A percentile compares a stretch with the other conserved stretches of the same genome.
Conservation (phyloP, 2,113 vertebrate species). For the Chloebia gouldiae region DNA sequence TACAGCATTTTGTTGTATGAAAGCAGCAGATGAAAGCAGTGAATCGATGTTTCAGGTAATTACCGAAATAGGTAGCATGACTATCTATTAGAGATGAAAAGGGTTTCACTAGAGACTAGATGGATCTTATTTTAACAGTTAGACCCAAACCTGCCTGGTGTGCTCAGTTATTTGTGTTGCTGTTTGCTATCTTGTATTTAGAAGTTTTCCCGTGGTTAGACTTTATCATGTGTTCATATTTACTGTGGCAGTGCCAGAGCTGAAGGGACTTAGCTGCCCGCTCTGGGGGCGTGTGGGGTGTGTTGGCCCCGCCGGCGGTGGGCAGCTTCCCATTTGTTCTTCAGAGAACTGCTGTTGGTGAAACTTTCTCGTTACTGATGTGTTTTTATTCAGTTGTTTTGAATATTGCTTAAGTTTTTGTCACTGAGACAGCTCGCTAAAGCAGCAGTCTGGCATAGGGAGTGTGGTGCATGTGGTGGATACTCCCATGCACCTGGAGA, state of each 20-base stretch:
- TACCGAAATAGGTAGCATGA: neutral
- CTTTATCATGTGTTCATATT: fast-evolving
- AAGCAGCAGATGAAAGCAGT: neutral
- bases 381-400: neutral
- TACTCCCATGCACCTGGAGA: fast-evolving
- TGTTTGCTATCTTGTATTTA: neutral
- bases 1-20: neutral
- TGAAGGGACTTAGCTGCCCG: fast-evolving
- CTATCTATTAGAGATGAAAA: neutral
- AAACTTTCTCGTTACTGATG: neutral
- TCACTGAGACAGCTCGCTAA: fast-evolving
- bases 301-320: fast-evolving
- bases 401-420: neutral
- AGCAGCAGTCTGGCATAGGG: neutral
- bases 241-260: fast-evolving
- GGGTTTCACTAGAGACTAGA: neutral
- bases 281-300: fast-evolving
- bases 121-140: neutral
- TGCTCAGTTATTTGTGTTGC: neutral
- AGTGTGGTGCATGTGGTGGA: fast-evolving
- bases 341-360: neutral
- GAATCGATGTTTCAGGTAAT: neutral
- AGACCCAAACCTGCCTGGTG: neutral
- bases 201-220: neutral
- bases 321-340: neutral